Conservation (phyloP, 2,888 invertebrate genomes). For the Meliscaeva auricollis region DNA sequence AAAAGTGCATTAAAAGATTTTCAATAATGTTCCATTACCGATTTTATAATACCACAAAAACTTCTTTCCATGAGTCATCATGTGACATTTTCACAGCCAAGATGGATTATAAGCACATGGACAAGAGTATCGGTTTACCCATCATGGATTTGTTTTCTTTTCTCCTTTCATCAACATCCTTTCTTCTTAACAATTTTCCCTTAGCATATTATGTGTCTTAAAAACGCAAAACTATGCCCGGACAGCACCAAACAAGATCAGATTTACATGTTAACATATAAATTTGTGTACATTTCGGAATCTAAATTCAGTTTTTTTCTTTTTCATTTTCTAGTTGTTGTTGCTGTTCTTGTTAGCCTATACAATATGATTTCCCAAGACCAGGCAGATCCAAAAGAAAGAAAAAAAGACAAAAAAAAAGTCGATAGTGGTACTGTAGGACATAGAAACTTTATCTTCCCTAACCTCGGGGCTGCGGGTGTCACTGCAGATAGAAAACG, state of each 20-base stretch:
- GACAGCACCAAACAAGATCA: conserved; percentile 20
- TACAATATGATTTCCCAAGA: conserved; percentile 14
- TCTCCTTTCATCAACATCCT: not conserved
- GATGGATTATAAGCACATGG: not conserved
- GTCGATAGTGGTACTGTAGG: conserved; percentile 22
- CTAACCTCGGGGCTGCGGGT: conserved; percentile 24
- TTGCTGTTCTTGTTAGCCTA: conserved; percentile 5
- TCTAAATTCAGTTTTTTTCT: not conserved
- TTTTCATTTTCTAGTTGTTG: not conserved
- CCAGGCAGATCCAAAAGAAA: not conserved
- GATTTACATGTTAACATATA: conserved; percentile 58
- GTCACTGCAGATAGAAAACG: conserved; percentile 47
- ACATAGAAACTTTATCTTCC: conserved; percentile 54
- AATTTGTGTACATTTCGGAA: conserved; percentile 45
- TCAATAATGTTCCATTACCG: too few relatives aligned
- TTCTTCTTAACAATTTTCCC: not conserved
- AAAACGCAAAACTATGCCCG: conserved; percentile 35
- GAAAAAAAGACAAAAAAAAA: conserved; percentile 21
- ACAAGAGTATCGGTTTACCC: conserved; percentile 1
- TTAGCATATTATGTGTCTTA: not conserved
- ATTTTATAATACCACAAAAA: too few relatives aligned
- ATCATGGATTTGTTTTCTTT: not conserved
- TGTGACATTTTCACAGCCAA: not conserved
- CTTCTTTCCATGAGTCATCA: too few relatives aligned
- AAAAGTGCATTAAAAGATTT: too few relatives aligned